A percentile compares a stretch with the other conserved stretches of the same genome.
These are phyloP conservation scores for Clivina fossor DNA, from an alignment of 2,888 invertebrate species.

Conservation along the genomic window DNA sequence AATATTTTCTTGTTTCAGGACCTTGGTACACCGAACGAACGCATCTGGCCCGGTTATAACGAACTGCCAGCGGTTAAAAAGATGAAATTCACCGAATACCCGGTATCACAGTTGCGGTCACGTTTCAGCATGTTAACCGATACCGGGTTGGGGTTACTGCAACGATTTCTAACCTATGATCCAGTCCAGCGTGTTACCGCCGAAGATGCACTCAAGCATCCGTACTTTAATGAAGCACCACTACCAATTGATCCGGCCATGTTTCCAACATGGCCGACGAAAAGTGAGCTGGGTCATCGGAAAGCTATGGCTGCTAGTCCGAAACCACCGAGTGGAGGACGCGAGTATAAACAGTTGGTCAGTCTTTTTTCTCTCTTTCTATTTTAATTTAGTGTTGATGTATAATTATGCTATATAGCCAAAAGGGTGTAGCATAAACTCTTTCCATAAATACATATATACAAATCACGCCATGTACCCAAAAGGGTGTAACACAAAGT, in stretches of 20 bases:
- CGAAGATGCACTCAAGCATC: slow-evolving; percentile 81
- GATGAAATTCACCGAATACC: slow-evolving; percentile 90
- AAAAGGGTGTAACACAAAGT: no score
- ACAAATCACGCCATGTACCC: no score
- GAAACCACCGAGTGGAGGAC: slow-evolving; percentile 93
- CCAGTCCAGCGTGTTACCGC: slow-evolving; percentile 85
- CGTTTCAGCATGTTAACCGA: slow-evolving; percentile 59
- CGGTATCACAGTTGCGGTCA: slow-evolving; percentile 77
- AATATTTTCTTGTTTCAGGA: no score
- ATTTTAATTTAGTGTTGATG: no score
- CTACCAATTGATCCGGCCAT: slow-evolving; percentile 93
- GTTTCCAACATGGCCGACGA: slow-evolving; percentile 99
- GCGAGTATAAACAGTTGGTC: slow-evolving; percentile 84
- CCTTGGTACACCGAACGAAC: slow-evolving; percentile 93
- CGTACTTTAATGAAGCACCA: slow-evolving; percentile 81
- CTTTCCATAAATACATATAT: no score
- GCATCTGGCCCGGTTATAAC: slow-evolving; percentile 93
- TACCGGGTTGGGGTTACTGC: slow-evolving; percentile 64
- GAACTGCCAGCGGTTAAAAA: slow-evolving; percentile 91
- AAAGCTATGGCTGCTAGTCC: slow-evolving; percentile 78
- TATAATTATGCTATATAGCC: no score
- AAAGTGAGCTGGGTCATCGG: slow-evolving; percentile 87
- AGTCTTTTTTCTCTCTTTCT: no score
- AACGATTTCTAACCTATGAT: slow-evolving; percentile 89
- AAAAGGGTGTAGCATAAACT: no score